Evolutionary conservation across 2,797 vertebrate species (phyloP), one percentile per base, ranked within the genome.

Genomic region (Myiotriccus ornatus): DNA sequence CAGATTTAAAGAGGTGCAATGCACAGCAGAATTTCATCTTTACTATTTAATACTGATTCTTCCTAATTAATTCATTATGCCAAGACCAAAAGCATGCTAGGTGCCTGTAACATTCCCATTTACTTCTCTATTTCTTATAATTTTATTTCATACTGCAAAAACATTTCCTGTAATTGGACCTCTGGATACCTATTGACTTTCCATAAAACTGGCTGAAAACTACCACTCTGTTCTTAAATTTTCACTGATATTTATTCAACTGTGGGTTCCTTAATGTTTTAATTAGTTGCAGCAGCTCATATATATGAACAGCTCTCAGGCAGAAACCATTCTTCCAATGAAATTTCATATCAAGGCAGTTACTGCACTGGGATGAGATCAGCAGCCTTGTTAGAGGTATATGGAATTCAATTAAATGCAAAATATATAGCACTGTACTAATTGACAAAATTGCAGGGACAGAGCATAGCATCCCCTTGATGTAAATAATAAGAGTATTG

Each of bases 91-190:
- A 85, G 50, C 87, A 83, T 93, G 89, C 57, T 89, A 64, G 53
- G 73, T 92, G 62, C 53, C 79, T 89, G 12, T 90, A 90, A 93
- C 53, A 65, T 86, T 89, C 91, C 91, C 91, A 93, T 94, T 95
- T 94, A 39, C 85, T 63, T 89, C 69, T 89, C 76, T 65, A 14
- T 84, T 93, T 93, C 84, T 87, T 89, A 39, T 50, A 60, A 94
- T 92, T 92, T 89, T 81, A 78, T 85, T 94, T 92, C 63, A 67
- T 91, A 71, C 82, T 95, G 89, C 82, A 84, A 86, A 95, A 92
- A 74, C 47, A 86, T 92, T 95, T 95, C 92, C 94, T 94, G 94
- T 92, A 96, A 94, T 92, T 94, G 62, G 89, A 94, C 79, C 89
- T 94, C 79, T 35, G 49, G 81, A 80, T 93, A 94, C 75, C 53